These are phyloP conservation scores for Otocyon megalotis DNA, from an alignment of 2,113 vertebrate species.

Conservation along the genomic window DNA sequence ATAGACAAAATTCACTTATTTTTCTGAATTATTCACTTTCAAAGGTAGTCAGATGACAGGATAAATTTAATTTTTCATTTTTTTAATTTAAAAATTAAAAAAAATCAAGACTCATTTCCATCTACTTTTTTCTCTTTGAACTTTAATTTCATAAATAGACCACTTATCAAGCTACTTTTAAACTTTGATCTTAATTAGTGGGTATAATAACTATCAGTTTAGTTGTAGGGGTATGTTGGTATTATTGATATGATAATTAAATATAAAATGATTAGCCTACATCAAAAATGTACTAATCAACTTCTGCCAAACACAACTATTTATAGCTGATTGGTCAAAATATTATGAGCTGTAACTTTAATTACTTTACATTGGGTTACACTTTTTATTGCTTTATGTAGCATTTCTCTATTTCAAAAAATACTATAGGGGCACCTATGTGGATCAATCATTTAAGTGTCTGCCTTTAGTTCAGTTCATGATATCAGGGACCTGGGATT, in stretches of 20 bases:
- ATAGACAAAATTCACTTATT: slow-evolving; percentile 82
- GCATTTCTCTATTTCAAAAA: no score
- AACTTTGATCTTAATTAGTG: slow-evolving; percentile 86
- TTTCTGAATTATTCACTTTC: slow-evolving; percentile 74
- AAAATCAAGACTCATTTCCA: slow-evolving; percentile 57
- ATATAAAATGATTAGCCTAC: slow-evolving; percentile 83
- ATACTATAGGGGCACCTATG: no score
- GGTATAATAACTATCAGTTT: slow-evolving; percentile 84
- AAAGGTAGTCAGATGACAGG: neutral
- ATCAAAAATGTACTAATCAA: slow-evolving; percentile 85
- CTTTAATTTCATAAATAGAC: slow-evolving; percentile 77
- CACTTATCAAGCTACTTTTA: slow-evolving; percentile 76
- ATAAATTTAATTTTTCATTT: neutral
- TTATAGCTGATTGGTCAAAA: slow-evolving; percentile 83
- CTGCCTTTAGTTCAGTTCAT: no score
- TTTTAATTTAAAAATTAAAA: slow-evolving; percentile 27
- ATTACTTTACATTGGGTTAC: slow-evolving; percentile 70
- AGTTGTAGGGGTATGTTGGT: slow-evolving; percentile 76
- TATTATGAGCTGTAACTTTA: slow-evolving; percentile 78
- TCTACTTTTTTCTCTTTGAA: slow-evolving; percentile 61
- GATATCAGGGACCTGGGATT: no score
- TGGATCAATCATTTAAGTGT: no score
- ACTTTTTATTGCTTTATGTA: neutral
- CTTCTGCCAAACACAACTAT: slow-evolving; percentile 80
- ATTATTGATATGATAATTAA: slow-evolving; percentile 88